These are phyloP conservation scores for Agrotis puta DNA, from an alignment of 2,888 invertebrate species.

Conservation along the genomic window DNA sequence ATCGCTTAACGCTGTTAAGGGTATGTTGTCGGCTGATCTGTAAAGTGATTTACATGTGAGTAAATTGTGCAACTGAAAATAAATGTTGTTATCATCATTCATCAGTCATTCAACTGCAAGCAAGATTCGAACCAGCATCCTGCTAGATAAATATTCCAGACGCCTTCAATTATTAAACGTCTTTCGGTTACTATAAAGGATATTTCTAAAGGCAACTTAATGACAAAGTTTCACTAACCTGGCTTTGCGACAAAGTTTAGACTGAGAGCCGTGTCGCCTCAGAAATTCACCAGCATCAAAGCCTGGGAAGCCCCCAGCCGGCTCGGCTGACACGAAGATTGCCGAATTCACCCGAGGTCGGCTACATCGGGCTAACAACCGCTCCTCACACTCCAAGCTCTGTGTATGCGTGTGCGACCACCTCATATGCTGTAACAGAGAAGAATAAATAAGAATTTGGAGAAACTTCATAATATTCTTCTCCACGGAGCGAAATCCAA, in stretches of 20 bases:
- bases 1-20: constrained; percentile 86
- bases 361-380: constrained; percentile 89
- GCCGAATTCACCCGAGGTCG: constrained; percentile 96
- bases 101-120: too few species aligned
- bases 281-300: constrained; percentile 96
- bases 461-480: background rate
- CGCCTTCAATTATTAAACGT: too few species aligned
- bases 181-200: too few species aligned
- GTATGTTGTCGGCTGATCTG: constrained; percentile 89
- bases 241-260: constrained; percentile 95
- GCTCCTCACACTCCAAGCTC: constrained; percentile 92
- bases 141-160: too few species aligned
- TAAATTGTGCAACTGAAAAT: background rate
- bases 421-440: constrained; percentile 92
- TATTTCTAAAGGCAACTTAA: too few species aligned
- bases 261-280: constrained; percentile 95
- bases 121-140: too few species aligned
- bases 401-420: constrained; percentile 93
- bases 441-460: constrained; percentile 15
- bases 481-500: constrained; percentile 2
- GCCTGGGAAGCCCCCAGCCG: constrained; percentile 94
- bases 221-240: constrained; percentile 80
- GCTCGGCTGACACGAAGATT: constrained; percentile 95
- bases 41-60: constrained; percentile 14
- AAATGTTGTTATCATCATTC: too few species aligned